Evolutionary conservation across 1,140 invertebrate genomes (phyloP), one percentile per base, ranked within the genome.

Genomic region (Dreissena rostriformis): DNA sequence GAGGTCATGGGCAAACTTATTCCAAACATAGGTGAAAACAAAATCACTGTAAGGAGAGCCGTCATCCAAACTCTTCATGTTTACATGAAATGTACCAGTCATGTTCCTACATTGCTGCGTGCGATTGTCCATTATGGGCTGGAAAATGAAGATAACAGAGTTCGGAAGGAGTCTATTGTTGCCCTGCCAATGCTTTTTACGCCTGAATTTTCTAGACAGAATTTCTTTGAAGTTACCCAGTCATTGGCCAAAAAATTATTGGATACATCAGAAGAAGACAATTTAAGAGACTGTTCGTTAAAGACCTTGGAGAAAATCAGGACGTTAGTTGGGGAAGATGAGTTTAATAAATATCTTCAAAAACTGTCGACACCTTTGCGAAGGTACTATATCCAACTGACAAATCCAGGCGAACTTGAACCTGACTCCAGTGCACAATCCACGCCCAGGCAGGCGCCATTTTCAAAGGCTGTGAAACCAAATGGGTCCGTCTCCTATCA

Each of bases 151-250:
- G 91, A 92, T 82, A 79, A 90, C 51, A 82, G 88, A 72, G 88
- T 93, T 57, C 77, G 88, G 80, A 92, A 90, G 87, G 91, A 93
- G 81, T 91, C 91, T 17, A 88, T 91, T 68, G 87, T 89, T 75
- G 88, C 91, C n/a, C 83, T 94, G 52, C 92, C 93, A 65, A 90
- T 94, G 88, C 85, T 94, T 29, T 90, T 93, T 66, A 93, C 93
- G 19, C 88, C 87, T 74, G 93, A 94, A 29, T 93, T 93, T 82
- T 78, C 88, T 61, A 81, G 88, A 61, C 89, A 90, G 68, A 91
- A 93, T 82, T 91, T 93, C 70, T 91, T 84, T 73, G 87, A 90
- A 53, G 87, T 93, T 17, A 90, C 91, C 24, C 90, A 91, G 39
- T 91, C 92, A 52, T 84, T 94, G 12, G 89, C 90, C 19, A 93